Evolutionary conservation across 2,797 vertebrate species (phyloP).

Genomic region (Pterois miles): DNA sequence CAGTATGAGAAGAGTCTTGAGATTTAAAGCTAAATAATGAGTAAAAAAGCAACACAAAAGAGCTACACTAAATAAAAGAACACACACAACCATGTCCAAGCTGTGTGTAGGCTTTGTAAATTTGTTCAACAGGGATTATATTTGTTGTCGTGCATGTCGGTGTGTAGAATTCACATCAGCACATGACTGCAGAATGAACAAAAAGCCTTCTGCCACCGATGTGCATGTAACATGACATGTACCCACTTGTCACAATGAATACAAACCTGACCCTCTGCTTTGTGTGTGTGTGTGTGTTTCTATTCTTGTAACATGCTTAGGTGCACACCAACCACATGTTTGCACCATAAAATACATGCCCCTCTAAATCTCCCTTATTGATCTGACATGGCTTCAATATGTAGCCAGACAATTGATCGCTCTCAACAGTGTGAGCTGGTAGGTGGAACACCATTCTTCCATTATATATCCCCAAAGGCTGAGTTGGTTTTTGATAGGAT

Average conservation of each 20-base stretch:
- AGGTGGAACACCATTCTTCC: neutral
- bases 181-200: neutral
- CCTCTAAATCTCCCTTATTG: constrained; percentile 36
- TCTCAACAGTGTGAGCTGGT: neutral
- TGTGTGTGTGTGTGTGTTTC: neutral
- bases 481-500: neutral
- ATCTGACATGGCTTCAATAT: constrained; percentile 26
- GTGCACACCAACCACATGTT: constrained; percentile 17
- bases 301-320: neutral
- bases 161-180: neutral
- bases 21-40: neutral
- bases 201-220: neutral
- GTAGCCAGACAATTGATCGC: constrained; percentile 18
- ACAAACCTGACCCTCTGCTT: neutral
- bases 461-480: neutral
- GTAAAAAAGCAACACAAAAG: too few species aligned
- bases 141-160: neutral
- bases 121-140: neutral
- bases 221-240: neutral
- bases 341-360: constrained; percentile 16
- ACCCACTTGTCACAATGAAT: neutral
- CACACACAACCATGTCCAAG: neutral
- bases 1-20: neutral
- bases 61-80: neutral
- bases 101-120: neutral